Evolutionary conservation across 2,888 invertebrate genomes (phyloP).

Genomic region (Trissolcus brochymenae): DNA sequence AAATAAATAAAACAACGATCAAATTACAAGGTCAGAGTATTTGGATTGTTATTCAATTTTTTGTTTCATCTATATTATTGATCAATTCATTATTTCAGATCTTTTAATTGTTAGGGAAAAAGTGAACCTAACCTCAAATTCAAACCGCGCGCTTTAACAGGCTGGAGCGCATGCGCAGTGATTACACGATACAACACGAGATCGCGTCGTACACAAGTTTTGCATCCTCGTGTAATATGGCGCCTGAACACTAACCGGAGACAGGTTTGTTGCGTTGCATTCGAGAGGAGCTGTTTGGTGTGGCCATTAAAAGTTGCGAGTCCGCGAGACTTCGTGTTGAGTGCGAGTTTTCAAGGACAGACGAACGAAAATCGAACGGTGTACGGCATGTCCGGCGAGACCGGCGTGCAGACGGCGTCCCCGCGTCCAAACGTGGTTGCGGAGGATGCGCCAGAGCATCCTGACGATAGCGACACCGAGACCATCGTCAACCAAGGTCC

Average conservation of each 20-base stretch:
- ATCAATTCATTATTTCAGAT: too few relatives aligned
- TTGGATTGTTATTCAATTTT: too few relatives aligned
- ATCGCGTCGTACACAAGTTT: constrained; percentile 16
- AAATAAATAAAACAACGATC: too few relatives aligned
- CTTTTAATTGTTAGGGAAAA: too few relatives aligned
- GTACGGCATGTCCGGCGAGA: constrained; percentile 44
- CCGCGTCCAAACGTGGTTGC: constrained; percentile 39
- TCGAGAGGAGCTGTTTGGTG: too few relatives aligned
- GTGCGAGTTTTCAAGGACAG: background rate
- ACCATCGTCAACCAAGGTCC: background rate
- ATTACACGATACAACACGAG: too few relatives aligned
- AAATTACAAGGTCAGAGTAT: too few relatives aligned
- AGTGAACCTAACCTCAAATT: too few relatives aligned
- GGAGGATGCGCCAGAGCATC: constrained; percentile 8
- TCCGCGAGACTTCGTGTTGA: background rate
- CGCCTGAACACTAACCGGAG: constrained; percentile 29
- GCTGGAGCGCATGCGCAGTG: too few relatives aligned
- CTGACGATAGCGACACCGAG: constrained; percentile 8
- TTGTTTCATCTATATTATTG: too few relatives aligned
- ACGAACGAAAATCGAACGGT: background rate
- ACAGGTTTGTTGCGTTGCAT: background rate
- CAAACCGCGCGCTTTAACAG: too few relatives aligned
- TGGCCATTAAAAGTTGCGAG: background rate
- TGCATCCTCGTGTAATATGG: constrained; percentile 39
- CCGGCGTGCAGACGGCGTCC: constrained; percentile 40